Conservation (phyloP, 2,113 vertebrate genomes). For the Enhydra lutris region DNA sequence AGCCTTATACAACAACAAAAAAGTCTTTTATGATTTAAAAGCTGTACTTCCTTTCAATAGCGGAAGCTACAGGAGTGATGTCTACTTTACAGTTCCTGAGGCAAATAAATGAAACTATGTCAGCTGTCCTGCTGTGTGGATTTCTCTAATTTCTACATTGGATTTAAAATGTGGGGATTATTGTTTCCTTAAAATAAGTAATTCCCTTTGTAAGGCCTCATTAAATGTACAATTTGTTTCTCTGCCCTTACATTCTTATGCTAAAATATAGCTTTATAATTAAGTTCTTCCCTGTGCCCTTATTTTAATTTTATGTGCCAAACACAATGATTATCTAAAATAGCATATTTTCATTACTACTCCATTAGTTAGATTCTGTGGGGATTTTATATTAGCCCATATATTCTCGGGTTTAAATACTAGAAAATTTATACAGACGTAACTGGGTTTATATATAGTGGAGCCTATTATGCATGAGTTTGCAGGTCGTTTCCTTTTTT, state of each 20-base stretch:
- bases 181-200: conserved; percentile 20
- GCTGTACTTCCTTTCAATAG: conserved; percentile 7
- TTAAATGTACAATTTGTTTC: background rate
- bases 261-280: conserved; percentile 49
- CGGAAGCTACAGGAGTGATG: background rate
- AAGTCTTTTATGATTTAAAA: conserved; percentile 2
- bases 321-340: conserved; percentile 22
- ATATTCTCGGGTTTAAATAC: background rate
- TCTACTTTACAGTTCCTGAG: background rate
- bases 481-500: conserved; percentile 39
- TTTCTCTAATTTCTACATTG: conserved; percentile 35
- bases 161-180: background rate
- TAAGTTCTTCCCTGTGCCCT: conserved; percentile 34
- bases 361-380: conserved; percentile 17
- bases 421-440: background rate
- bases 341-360: conserved; percentile 31
- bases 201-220: background rate
- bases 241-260: conserved; percentile 26
- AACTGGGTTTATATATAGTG: background rate
- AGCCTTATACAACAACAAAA: background rate
- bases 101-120: conserved; percentile 19
- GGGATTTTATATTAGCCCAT: conserved; percentile 21
- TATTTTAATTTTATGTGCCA: conserved; percentile 37
- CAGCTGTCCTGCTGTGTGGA: background rate
- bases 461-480: background rate